Conservation (phyloP, 2,797 vertebrate species). For the Acipenser ruthenus region DNA sequence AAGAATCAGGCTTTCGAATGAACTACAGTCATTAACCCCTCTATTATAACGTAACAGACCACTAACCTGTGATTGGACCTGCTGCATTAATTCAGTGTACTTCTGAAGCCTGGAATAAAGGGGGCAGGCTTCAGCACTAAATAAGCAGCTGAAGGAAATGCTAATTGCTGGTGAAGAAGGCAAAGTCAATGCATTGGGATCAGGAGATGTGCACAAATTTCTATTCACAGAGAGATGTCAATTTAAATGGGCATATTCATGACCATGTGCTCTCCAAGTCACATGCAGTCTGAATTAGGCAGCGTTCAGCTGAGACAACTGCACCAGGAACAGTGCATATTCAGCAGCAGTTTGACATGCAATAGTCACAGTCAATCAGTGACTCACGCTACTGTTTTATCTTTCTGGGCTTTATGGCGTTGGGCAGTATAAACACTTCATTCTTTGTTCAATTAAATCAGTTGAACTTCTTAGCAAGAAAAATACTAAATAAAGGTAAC, state of each 20-base stretch:
- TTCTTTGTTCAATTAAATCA: too few relatives aligned
- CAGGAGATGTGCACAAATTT: not conserved
- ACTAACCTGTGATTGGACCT: not conserved
- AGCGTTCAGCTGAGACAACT: too few relatives aligned
- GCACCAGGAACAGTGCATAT: too few relatives aligned
- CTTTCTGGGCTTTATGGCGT: too few relatives aligned
- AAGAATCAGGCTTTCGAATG: conserved; percentile 5
- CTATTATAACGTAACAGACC: not conserved
- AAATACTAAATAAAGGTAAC: too few relatives aligned
- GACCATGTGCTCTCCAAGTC: conserved; percentile 2
- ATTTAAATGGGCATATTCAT: conserved; percentile 4
- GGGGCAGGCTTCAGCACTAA: not conserved
- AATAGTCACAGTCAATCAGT: too few relatives aligned
- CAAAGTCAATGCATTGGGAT: conserved; percentile 12
- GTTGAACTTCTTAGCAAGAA: too few relatives aligned
- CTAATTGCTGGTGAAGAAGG: conserved; percentile 13
- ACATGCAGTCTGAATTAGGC: not conserved
- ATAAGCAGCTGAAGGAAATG: not conserved
- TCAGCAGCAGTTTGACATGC: too few relatives aligned
- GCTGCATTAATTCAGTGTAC: conserved; percentile 23
- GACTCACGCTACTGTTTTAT: too few relatives aligned
- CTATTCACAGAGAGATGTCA: not conserved
- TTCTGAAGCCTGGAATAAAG: not conserved
- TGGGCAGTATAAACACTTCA: too few relatives aligned
- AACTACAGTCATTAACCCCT: conserved; percentile 16